These are phyloP conservation scores for Colletes gigas DNA, from an alignment of 1,140 invertebrate species.

Conservation along the genomic window DNA sequence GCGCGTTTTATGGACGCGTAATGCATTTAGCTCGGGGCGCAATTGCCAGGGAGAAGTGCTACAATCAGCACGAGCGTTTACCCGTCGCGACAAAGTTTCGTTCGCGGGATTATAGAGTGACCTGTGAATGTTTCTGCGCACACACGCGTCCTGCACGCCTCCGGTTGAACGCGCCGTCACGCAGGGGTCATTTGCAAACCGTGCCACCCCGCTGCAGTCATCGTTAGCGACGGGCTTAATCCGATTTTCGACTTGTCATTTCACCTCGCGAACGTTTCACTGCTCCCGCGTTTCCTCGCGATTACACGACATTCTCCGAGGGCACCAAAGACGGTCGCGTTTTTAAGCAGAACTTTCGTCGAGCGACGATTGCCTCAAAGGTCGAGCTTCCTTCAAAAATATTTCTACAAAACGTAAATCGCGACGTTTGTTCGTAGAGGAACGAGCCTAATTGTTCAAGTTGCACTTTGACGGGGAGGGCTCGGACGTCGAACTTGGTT, in stretches of 20 bases:
- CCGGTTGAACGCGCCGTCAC: neutral
- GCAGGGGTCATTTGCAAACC: neutral
- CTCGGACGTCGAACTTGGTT: neutral
- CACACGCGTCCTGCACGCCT: neutral
- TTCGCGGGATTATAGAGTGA: neutral
- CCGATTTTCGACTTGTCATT: constrained; percentile 1
- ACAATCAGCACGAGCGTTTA: constrained; percentile 34
- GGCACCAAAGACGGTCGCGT: neutral
- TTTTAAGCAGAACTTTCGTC: too few relatives aligned
- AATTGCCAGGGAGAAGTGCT: constrained; percentile 34
- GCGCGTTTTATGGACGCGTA: constrained; percentile 21
- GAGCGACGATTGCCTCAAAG: too few relatives aligned
- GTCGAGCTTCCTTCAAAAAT: too few relatives aligned
- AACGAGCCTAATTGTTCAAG: too few relatives aligned
- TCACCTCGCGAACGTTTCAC: neutral
- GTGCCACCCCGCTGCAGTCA: neutral
- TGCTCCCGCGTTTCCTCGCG: too few relatives aligned
- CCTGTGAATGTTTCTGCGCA: neutral
- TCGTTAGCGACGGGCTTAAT: constrained; percentile 3
- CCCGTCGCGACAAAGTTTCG: constrained; percentile 24
- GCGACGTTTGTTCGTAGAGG: too few relatives aligned
- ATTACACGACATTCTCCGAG: neutral
- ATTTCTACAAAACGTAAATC: too few relatives aligned
- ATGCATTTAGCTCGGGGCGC: constrained; percentile 21
- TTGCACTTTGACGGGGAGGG: too few relatives aligned